phyloP scores from a whole-genome alignment of 2,888 invertebrate genomes.

The Clunio marinus region DNA sequence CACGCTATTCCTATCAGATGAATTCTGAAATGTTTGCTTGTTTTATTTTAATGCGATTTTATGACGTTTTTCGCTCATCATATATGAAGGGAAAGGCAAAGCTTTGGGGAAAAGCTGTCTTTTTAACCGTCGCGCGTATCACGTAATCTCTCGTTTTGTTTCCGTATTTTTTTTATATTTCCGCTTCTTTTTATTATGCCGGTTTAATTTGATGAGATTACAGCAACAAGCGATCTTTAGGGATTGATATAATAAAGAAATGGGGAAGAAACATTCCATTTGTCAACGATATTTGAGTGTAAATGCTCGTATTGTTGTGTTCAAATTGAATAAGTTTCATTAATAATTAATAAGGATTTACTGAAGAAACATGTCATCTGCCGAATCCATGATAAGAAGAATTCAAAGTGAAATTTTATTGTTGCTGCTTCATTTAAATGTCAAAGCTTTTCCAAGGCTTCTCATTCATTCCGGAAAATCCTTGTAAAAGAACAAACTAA shows the following conservation, averaged over 20 bases:
- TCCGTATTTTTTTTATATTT: constrained; percentile 17
- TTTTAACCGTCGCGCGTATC: constrained; percentile 2
- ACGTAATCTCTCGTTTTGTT: neutral
- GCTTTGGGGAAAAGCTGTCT: constrained; percentile 27
- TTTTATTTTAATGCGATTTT: constrained; percentile 29
- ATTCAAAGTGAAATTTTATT: no score
- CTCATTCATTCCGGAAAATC: no score
- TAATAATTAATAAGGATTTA: no score
- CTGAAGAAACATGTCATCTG: no score
- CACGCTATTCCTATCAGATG: constrained; percentile 22
- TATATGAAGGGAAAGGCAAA: constrained; percentile 18
- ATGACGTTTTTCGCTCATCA: constrained; percentile 37
- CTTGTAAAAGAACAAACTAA: no score
- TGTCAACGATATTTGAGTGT: no score
- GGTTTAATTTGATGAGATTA: constrained; percentile 38
- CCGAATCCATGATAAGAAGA: neutral
- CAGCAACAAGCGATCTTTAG: constrained; percentile 35
- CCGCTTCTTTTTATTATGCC: constrained; percentile 23
- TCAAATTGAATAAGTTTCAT: no score
- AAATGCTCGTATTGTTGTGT: no score
- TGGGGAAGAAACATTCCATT: constrained; percentile 1
- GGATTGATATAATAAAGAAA: constrained; percentile 15
- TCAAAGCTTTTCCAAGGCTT: no score
- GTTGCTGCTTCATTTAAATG: no score
- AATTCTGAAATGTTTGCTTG: constrained; percentile 28